Evolutionary conservation across 2,888 invertebrate genomes (phyloP).

Genomic region (Himalopsyche anomala): DNA sequence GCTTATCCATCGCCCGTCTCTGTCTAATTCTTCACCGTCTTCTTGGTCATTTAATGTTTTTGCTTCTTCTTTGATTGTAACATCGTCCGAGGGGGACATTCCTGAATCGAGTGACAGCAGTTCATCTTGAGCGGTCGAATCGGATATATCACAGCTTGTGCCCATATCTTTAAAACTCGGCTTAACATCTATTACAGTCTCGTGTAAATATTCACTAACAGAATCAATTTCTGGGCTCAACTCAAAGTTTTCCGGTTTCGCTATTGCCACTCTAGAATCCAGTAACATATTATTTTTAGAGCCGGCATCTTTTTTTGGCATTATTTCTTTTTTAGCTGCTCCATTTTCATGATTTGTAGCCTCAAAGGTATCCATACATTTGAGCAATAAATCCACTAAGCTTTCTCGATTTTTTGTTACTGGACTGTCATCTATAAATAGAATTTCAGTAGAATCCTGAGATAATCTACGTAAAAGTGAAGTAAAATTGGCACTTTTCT

Average conservation of each 20-base stretch:
- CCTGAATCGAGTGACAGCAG: constrained; percentile 52
- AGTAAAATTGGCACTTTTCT: constrained; percentile 71
- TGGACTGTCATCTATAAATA: constrained; percentile 75
- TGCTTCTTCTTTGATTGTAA: constrained; percentile 41
- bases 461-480: constrained; percentile 68
- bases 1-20: constrained; percentile 54
- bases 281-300: constrained; percentile 62
- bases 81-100: constrained; percentile 47
- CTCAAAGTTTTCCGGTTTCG: constrained; percentile 63
- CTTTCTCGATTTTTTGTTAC: constrained; percentile 71
- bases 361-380: constrained; percentile 74
- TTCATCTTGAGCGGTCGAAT: constrained; percentile 51
- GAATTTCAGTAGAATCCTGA: constrained; percentile 71
- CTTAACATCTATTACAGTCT: constrained; percentile 36
- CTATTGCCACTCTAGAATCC: constrained; percentile 59
- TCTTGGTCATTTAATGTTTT: constrained; percentile 5
- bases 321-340: constrained; percentile 51
- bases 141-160: constrained; percentile 63
- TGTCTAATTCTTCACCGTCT: constrained; percentile 39
- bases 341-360: neutral
- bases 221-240: constrained; percentile 61
- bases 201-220: neutral
- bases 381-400: constrained; percentile 74
- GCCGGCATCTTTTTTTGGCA: constrained; percentile 52
- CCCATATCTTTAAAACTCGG: constrained; percentile 63